Base-by-base conservation (phyloP, 2,888 invertebrate species). In the Lucinisca nassula region DNA sequence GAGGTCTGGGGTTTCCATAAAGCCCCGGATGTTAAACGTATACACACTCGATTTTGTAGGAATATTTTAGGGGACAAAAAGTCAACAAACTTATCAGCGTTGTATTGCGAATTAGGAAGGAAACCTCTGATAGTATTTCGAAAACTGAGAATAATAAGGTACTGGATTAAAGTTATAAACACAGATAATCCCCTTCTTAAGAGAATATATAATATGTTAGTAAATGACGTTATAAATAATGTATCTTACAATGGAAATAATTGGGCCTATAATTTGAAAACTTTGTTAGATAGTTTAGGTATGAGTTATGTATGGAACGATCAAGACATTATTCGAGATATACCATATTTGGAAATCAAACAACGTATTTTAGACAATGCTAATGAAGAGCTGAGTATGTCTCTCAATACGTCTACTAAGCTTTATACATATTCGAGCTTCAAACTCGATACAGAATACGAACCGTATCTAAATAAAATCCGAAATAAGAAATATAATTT, bases 131-230 rank as follows among this genome's bases (percentile, higher is more conserved):
- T 49, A 14, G 32, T 32, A 17, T 51, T 32, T n/a, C 8, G 76
- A 21, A 49, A 76, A 55, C 12, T 76, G 30, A 45, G 76, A 24
- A 76, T 76, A 76, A 14, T 76, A 14, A 51, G 35, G 55, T 76
- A 76, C 32, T 76, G 55, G 76, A 45, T 58, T 4, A 49, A 58
- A 27, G 6, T 58, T n/a, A 17, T 81, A 3, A 73, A 27, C 37
- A 27, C 32, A 12, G 49, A 55, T 17, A 51, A 72, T 38, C 2
- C 32, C 21, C 49, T 40, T 10, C 51, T 51, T 10, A 51, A 21
- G 21, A 10, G 21, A 21, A 27, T 30, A 6, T 61, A 61, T 61
- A 27, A 3, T 8, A 61, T 61, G 61, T 21, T 61, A 21, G 3
- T 61, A 24, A 30, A 61, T 61, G 61, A 61, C 61, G 27, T 30